phyloP scores from a whole-genome alignment of 1,140 invertebrate species.

The Aphaenogaster rudis region DNA sequence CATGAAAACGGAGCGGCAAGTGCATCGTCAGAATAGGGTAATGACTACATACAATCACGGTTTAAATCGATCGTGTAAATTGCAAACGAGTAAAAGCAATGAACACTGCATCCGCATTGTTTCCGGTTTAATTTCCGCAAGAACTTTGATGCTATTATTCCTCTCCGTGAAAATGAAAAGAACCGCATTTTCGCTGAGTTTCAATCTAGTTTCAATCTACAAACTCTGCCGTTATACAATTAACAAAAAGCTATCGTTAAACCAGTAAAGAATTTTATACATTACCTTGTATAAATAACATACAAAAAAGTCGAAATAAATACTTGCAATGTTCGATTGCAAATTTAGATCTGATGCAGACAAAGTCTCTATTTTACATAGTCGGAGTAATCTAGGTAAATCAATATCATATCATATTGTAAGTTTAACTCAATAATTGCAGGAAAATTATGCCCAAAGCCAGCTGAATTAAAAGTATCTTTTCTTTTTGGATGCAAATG shows the following conservation, averaged over 20 bases:
- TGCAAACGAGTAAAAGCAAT: neutral
- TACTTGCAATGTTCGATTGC: neutral
- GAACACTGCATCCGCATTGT: neutral
- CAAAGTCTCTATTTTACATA: neutral
- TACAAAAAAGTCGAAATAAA: neutral
- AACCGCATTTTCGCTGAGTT: neutral
- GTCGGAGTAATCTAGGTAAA: neutral
- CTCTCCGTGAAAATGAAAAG: neutral
- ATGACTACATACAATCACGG: neutral
- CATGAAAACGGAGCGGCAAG: neutral
- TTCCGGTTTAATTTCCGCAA: neutral
- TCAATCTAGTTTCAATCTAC: neutral
- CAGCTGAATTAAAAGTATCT: neutral
- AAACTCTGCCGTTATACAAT: neutral
- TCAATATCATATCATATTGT: neutral
- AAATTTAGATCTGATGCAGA: neutral
- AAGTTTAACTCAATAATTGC: neutral
- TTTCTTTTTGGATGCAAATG: neutral
- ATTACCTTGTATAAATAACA: neutral
- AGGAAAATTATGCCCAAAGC: neutral
- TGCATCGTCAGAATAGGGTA: neutral
- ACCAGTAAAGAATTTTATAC: neutral
- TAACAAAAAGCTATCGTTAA: neutral
- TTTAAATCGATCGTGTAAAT: slow-evolving; percentile 7
- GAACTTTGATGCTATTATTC: neutral